These are phyloP conservation scores for Rotaria macrura DNA, from an alignment of 2,888 invertebrate genomes.

Conservation along the genomic window DNA sequence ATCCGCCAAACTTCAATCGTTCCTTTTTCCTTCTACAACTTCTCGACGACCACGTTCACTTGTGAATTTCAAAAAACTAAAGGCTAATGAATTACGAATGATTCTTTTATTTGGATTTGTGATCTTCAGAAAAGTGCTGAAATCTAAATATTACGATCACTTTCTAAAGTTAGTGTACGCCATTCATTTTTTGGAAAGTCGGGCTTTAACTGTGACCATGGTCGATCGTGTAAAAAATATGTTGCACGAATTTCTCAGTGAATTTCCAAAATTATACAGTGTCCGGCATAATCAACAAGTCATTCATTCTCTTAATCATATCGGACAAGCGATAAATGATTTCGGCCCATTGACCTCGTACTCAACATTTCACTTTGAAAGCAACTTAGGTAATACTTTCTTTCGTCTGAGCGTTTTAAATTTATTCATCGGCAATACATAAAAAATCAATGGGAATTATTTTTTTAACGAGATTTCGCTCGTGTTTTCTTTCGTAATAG, in stretches of 20 bases:
- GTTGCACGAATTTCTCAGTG: not conserved
- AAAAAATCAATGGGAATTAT: too few relatives aligned
- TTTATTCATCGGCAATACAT: too few relatives aligned
- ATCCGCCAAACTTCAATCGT: not conserved
- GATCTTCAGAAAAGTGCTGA: not conserved
- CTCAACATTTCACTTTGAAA: not conserved
- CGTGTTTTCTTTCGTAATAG: too few relatives aligned
- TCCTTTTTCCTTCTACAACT: not conserved
- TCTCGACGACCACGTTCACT: not conserved
- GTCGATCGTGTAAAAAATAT: not conserved
- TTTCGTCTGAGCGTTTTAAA: too few relatives aligned
- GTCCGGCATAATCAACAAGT: not conserved
- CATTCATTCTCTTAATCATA: not conserved
- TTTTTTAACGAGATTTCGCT: too few relatives aligned
- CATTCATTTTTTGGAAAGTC: not conserved
- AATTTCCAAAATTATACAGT: not conserved
- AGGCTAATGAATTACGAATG: not conserved
- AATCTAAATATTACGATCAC: not conserved
- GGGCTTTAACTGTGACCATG: not conserved
- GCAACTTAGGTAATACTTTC: not conserved
- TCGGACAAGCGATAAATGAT: not conserved
- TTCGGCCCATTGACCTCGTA: not conserved
- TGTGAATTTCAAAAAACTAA: not conserved
- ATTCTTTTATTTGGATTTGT: not conserved
- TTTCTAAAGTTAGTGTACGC: not conserved